These are phyloP conservation scores for Ectobius pallidus DNA, from an alignment of 2,888 invertebrate species.

Conservation along the genomic window DNA sequence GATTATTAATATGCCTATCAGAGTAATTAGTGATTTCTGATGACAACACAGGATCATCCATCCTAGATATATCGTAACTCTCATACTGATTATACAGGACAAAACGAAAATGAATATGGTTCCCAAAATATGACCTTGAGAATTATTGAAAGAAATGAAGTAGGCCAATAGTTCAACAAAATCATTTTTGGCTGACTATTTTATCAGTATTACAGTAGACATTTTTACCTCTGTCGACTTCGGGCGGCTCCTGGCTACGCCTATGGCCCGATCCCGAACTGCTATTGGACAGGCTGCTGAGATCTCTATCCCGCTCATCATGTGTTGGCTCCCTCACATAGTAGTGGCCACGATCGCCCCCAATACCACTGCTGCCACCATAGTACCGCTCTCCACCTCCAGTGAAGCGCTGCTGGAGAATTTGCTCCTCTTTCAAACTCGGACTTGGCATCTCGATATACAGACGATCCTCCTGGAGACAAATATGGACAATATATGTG, in stretches of 20 bases:
- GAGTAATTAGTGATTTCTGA: too few relatives aligned
- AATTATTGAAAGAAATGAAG: too few relatives aligned
- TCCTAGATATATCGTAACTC: too few relatives aligned
- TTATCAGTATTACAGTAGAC: too few relatives aligned
- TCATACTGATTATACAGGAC: too few relatives aligned
- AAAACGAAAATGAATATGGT: too few relatives aligned
- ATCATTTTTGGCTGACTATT: too few relatives aligned
- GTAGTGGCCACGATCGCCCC: conserved; percentile 30
- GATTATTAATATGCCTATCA: too few relatives aligned
- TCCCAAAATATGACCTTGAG: too few relatives aligned
- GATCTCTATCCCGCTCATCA: conserved; percentile 52
- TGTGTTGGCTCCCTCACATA: conserved; percentile 44
- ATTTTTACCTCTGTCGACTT: conserved; percentile 62
- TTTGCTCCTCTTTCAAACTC: conserved; percentile 46
- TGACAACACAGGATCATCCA: too few relatives aligned
- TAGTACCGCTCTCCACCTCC: conserved; percentile 54
- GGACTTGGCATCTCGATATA: conserved; percentile 52
- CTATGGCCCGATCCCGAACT: conserved; percentile 58
- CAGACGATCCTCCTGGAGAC: conserved; percentile 59
- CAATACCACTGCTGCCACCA: conserved; percentile 46
- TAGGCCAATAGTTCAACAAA: too few relatives aligned
- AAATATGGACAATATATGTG: background rate
- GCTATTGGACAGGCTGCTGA: conserved; percentile 60
- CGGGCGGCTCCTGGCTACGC: conserved; percentile 62
- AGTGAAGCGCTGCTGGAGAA: conserved; percentile 49